Conservation (phyloP, 2,797 vertebrate species). For the Danio tinwini region DNA sequence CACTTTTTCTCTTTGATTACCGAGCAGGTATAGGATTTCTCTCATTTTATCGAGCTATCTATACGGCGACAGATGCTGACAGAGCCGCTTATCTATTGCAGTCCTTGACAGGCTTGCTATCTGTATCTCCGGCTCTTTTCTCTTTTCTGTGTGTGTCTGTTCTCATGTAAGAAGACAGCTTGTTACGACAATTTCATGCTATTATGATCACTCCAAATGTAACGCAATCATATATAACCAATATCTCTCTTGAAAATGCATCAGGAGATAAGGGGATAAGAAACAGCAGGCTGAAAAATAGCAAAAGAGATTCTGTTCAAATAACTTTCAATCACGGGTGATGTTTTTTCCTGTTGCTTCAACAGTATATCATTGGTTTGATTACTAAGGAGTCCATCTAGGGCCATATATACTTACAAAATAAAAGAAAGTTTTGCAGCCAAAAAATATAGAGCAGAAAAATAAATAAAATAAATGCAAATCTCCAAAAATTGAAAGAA, state of each 20-base stretch:
- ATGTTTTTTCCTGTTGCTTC: too few relatives aligned
- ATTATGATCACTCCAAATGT: conserved; percentile 18
- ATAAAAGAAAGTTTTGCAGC: too few relatives aligned
- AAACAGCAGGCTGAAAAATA: conserved; percentile 7
- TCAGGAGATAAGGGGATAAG: not conserved
- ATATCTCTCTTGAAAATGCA: conserved; percentile 5
- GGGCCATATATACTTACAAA: too few relatives aligned
- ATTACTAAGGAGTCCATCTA: too few relatives aligned
- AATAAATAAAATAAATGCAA: too few relatives aligned
- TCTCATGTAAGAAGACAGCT: conserved; percentile 15
- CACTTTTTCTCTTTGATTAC: conserved; percentile 32
- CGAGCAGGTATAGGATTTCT: not conserved
- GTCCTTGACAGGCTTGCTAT: conserved; percentile 12
- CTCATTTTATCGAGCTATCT: conserved; percentile 6
- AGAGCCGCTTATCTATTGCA: conserved; percentile 1
- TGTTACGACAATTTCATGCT: conserved; percentile 18
- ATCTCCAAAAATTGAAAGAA: too few relatives aligned
- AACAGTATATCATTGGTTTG: too few relatives aligned
- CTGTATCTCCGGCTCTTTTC: conserved; percentile 13
- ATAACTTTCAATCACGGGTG: too few relatives aligned
- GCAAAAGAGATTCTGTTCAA: conserved; percentile 15
- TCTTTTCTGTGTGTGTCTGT: not conserved
- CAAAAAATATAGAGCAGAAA: too few relatives aligned
- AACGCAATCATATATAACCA: conserved; percentile 3
- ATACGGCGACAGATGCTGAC: conserved; percentile 14